Conservation (phyloP, 2,113 vertebrate genomes). For the Herpailurus yagouaroundi region DNA sequence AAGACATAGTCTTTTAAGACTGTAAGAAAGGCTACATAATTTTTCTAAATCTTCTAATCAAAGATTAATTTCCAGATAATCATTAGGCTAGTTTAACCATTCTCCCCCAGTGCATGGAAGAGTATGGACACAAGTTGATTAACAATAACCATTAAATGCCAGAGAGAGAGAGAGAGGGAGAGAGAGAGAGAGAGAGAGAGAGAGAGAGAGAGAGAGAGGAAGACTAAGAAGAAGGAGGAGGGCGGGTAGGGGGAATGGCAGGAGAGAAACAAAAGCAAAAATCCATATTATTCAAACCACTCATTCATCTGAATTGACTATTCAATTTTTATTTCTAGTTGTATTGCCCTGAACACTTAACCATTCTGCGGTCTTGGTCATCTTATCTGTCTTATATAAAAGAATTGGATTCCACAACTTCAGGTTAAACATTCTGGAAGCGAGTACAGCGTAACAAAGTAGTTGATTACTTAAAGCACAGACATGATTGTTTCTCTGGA, state of each 20-base stretch:
- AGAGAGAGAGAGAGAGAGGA: background rate
- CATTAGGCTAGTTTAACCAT: background rate
- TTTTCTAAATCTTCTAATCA: background rate
- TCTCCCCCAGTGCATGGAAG: background rate
- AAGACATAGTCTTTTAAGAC: background rate
- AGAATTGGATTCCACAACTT: background rate
- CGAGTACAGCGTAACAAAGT: background rate
- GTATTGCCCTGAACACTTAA: background rate
- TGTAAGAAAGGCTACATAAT: background rate
- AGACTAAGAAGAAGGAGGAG: no score
- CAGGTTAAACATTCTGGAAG: background rate
- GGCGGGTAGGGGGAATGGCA: background rate
- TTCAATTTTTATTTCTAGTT: background rate
- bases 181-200: background rate
- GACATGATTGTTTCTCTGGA: background rate
- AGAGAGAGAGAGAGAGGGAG: background rate
- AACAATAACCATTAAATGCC: background rate
- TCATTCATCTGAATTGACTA: background rate
- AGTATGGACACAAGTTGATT: background rate
- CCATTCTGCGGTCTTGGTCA: background rate
- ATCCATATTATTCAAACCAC: background rate
- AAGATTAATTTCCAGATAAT: slow-evolving; percentile 1
- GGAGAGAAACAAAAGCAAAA: slow-evolving; percentile 17
- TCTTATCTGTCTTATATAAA: background rate
- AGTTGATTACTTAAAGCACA: background rate